Conservation (phyloP, 2,113 vertebrate species). For the Pelobates fuscus region DNA sequence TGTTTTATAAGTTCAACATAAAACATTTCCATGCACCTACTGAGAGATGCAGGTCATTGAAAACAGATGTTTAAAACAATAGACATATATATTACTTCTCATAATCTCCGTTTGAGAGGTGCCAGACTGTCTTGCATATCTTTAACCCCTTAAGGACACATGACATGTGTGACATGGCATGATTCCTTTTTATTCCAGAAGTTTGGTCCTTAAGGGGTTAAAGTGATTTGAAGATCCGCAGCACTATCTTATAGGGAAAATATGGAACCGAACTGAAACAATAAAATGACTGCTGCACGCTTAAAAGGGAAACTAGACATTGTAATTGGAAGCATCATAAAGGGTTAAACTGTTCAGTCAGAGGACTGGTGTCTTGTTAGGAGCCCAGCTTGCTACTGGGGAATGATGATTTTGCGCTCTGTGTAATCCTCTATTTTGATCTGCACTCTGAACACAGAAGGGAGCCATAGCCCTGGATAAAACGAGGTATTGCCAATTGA, state of each 20-base stretch:
- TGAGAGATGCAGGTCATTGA: slow-evolving; percentile 23
- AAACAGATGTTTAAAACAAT: neutral
- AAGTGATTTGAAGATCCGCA: slow-evolving; percentile 1
- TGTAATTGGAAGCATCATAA: neutral
- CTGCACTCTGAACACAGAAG: neutral
- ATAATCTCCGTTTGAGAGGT: neutral
- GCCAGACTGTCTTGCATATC: slow-evolving; percentile 7
- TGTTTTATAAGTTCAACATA: slow-evolving; percentile 25
- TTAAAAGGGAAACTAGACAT: neutral
- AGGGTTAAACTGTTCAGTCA: neutral
- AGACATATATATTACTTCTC: slow-evolving; percentile 1
- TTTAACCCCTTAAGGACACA: too few species aligned
- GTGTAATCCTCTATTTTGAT: neutral
- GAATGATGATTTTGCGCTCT: neutral
- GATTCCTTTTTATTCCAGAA: too few species aligned
- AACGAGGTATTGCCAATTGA: neutral
- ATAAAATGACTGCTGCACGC: neutral
- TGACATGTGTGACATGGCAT: too few species aligned
- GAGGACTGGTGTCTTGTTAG: neutral
- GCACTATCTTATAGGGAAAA: neutral
- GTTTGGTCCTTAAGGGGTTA: too few species aligned
- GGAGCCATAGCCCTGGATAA: neutral
- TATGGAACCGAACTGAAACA: neutral
- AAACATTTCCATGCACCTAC: slow-evolving; percentile 24
- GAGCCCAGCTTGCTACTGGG: too few species aligned